Evolutionary conservation across 2,888 invertebrate species (phyloP).

Genomic region (Limnephilus marmoratus): DNA sequence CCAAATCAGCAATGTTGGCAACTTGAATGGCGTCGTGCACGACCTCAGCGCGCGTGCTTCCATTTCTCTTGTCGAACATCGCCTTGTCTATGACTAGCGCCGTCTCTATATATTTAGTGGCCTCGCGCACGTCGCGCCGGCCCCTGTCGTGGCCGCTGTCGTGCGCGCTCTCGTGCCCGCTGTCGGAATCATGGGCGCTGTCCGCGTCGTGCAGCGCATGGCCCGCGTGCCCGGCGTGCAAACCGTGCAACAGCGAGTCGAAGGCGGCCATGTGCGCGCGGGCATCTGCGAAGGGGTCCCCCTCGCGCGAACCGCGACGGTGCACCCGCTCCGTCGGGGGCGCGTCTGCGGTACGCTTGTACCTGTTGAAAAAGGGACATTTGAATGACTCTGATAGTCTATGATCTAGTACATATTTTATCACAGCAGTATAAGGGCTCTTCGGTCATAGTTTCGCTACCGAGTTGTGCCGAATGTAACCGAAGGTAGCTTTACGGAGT

Average conservation of each 20-base stretch:
- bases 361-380: constrained; percentile 21
- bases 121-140: constrained; percentile 88
- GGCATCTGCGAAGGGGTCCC: constrained; percentile 59
- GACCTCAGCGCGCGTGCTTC: constrained; percentile 90
- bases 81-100: constrained; percentile 97
- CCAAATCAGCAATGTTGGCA: constrained; percentile 98
- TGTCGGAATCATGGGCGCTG: constrained; percentile 69
- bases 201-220: constrained; percentile 66
- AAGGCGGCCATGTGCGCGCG: constrained; percentile 49
- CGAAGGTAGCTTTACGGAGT: too few relatives aligned
- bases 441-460: too few relatives aligned
- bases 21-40: constrained; percentile 97
- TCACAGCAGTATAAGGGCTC: too few relatives aligned
- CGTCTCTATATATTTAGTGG: constrained; percentile 96
- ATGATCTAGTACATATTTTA: too few relatives aligned
- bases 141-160: neutral
- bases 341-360: constrained; percentile 35
- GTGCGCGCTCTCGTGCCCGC: neutral
- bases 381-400: too few relatives aligned
- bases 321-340: constrained; percentile 36
- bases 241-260: constrained; percentile 13
- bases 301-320: constrained; percentile 68
- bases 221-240: constrained; percentile 17
- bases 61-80: constrained; percentile 96
- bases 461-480: too few relatives aligned